Percentiles rank a stretch among this genome's conserved stretches.
Evolutionary conservation across 2,797 vertebrate genomes (phyloP).

Genomic region (Hybognathus amarus): DNA sequence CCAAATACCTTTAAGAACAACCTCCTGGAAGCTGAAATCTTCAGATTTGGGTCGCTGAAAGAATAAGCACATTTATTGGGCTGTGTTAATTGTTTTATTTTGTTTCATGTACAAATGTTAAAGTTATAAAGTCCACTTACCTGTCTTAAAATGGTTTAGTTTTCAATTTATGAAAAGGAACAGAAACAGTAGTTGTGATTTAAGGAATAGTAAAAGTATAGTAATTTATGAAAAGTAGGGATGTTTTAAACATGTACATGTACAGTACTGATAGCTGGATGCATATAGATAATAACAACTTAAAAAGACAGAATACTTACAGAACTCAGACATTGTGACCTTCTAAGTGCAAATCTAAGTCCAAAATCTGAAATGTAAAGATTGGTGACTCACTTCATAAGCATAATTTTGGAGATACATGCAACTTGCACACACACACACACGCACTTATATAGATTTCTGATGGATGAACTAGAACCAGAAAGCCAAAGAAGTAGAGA

Average conservation of each 20-base stretch:
- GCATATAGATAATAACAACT: background rate
- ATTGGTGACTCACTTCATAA: background rate
- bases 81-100: background rate
- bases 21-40: slow-evolving; percentile 74
- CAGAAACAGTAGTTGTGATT: background rate
- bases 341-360: slow-evolving; percentile 30
- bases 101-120: background rate
- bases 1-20: slow-evolving; percentile 73
- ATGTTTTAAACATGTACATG: slow-evolving; percentile 17
- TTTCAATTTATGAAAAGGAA: slow-evolving; percentile 34
- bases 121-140: slow-evolving; percentile 59
- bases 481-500: background rate
- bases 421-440: background rate
- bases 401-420: background rate
- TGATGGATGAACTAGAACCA: background rate
- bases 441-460: background rate
- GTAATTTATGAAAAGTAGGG: slow-evolving; percentile 1
- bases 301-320: slow-evolving; percentile 65
- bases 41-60: slow-evolving; percentile 70
- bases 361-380: slow-evolving; percentile 13
- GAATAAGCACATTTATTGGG: slow-evolving; percentile 16
- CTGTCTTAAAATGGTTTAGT: slow-evolving; percentile 57
- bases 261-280: background rate
- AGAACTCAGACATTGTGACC: slow-evolving; percentile 73
- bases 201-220: background rate